Percentiles rank a stretch among this genome's conserved stretches.
These are phyloP conservation scores for Cygnus olor DNA, from an alignment of 2,797 vertebrate genomes.

Conservation along the genomic window DNA sequence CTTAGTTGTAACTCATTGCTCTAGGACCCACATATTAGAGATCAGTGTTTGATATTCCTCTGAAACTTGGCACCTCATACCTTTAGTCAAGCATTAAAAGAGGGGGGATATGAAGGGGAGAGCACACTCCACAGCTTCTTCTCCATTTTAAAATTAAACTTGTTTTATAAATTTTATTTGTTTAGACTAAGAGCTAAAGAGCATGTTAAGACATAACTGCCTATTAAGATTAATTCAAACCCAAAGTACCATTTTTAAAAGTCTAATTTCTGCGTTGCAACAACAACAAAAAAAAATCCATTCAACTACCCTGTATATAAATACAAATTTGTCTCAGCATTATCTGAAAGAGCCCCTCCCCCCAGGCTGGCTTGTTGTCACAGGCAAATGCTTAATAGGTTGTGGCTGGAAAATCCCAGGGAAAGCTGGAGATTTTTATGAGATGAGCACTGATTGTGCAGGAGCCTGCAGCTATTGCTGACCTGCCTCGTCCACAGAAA, in stretches of 20 bases:
- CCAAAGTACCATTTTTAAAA: background rate
- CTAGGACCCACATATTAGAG: background rate
- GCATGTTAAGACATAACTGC: slow-evolving; percentile 3
- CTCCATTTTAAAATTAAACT: slow-evolving; percentile 34
- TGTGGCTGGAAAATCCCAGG: slow-evolving; percentile 71
- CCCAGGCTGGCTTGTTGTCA: slow-evolving; percentile 28
- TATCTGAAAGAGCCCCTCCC: slow-evolving; percentile 32
- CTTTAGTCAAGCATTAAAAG: background rate
- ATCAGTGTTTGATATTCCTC: background rate
- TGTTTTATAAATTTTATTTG: slow-evolving; percentile 24
- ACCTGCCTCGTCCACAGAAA: slow-evolving; percentile 73
- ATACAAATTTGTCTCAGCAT: slow-evolving; percentile 18
- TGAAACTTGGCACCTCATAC: background rate
- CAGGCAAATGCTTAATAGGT: slow-evolving; percentile 58
- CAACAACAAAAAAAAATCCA: background rate
- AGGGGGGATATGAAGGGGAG: background rate
- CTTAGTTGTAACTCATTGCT: background rate
- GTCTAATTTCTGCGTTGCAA: slow-evolving; percentile 18
- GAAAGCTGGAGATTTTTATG: slow-evolving; percentile 66
- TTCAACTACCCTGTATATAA: slow-evolving; percentile 12
- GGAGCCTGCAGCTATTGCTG: slow-evolving; percentile 65
- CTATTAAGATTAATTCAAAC: slow-evolving; percentile 40
- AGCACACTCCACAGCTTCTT: background rate
- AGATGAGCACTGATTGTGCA: slow-evolving; percentile 65
- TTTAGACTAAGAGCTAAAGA: slow-evolving; percentile 15